phyloP scores from a whole-genome alignment of 2,888 invertebrate genomes.

The Anagyrus pseudococci region DNA sequence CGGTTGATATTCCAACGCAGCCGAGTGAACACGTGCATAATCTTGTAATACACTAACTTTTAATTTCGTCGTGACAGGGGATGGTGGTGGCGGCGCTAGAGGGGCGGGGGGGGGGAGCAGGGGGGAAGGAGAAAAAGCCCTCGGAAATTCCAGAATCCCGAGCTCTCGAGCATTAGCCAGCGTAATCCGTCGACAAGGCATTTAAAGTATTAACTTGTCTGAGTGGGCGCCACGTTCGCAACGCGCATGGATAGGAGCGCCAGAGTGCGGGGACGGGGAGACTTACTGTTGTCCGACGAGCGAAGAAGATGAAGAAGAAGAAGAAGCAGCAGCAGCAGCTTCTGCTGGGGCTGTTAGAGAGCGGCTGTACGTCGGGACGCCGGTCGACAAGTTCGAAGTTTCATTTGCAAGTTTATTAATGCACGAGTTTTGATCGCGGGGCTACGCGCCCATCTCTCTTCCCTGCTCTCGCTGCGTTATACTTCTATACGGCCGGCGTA shows the following conservation, averaged over 20 bases:
- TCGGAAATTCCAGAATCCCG: too few relatives aligned
- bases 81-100: too few relatives aligned
- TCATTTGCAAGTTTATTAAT: conserved; percentile 41
- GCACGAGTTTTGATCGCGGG: conserved; percentile 37
- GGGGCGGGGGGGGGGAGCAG: too few relatives aligned
- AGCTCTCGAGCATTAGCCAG: too few relatives aligned
- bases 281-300: conserved; percentile 28
- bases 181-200: conserved; percentile 21
- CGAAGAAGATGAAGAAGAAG: neutral
- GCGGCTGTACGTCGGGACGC: neutral
- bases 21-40: too few relatives aligned
- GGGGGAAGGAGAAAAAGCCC: too few relatives aligned
- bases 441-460: too few relatives aligned
- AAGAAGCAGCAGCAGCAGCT: conserved; percentile 24
- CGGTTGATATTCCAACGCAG: too few relatives aligned
- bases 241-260: neutral
- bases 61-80: too few relatives aligned
- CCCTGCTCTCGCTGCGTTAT: neutral
- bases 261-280: conserved; percentile 14
- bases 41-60: too few relatives aligned
- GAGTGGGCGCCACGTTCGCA: conserved; percentile 9
- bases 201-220: conserved; percentile 12
- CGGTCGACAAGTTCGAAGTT: conserved; percentile 28
- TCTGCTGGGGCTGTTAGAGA: too few relatives aligned
- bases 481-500: neutral